Evolutionary conservation across 2,797 vertebrate genomes (phyloP), one percentile per base, ranked within the genome.

Genomic region (Hydrocynus forskahlii): DNA sequence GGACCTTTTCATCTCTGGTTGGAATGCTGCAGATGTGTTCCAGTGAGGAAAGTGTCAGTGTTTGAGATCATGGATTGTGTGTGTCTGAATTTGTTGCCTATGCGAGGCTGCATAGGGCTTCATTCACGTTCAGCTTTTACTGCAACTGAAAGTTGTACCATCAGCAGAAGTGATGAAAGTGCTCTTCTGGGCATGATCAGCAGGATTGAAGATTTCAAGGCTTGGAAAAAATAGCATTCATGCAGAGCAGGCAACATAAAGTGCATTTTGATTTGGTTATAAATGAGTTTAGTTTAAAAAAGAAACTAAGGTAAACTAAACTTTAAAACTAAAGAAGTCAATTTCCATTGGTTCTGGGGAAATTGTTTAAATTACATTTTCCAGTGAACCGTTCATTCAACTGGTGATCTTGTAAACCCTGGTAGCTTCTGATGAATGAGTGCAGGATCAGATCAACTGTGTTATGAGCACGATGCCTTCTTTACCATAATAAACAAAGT

Each of bases 1-100:
- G 98, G 2, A 98, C 96, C 0, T 0, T 93, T 17, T 99, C 97
- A 0, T 99, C 97, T 19, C 80, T 98, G 78, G 95, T 96, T 66
- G 94, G 95, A 23, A 86, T 97, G 87, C 95, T 95, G 80, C 95
- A 95, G 80, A 95, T 94, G 70, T 90, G 87, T 29, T 64, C 78
- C 52, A 66, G 64, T 13, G 78, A 84, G 43, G 80, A 86, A 78
- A 80, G 78, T 57, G 83, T 80, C 13, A 67, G 38, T 5, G 25
- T 83, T n/a, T 88, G 77, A 84, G 52, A 50, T 75, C n/a, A 54
- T 57, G 29, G 38, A 54, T 50, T 71, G 52, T 45, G 3, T 21
- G 59, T 43, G 25, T 16, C 43, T 29, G 12, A 75, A 60, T 13
- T 2, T 60, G 63, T 19, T 10, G 13, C 48, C 45, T 54, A 12